These are phyloP conservation scores for Melanotaenia duboulayi DNA, from an alignment of 2,113 vertebrate genomes.

Conservation along the genomic window DNA sequence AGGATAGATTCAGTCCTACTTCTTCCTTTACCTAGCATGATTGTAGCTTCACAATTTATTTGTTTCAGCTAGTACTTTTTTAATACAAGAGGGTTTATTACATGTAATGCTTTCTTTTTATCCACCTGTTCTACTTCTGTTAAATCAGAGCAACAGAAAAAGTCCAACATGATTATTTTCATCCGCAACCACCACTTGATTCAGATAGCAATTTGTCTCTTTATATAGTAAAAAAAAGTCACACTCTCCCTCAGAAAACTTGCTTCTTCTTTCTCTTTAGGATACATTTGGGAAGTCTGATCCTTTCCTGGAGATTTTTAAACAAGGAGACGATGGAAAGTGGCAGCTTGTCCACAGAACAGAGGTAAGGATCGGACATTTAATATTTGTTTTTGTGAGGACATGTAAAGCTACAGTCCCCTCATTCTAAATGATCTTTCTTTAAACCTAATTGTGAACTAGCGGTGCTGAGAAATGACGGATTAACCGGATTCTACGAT, in stretches of 20 bases:
- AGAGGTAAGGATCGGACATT: constrained; percentile 80
- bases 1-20: too few species aligned
- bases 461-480: background rate
- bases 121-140: background rate
- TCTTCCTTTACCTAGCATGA: too few species aligned
- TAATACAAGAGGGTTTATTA: too few species aligned
- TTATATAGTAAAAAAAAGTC: background rate
- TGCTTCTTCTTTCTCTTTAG: constrained; percentile 67
- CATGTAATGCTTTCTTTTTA: background rate
- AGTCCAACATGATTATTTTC: too few species aligned
- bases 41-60: too few species aligned
- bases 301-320: constrained; percentile 92
- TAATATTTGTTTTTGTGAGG: background rate
- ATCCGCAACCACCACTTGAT: too few species aligned
- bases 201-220: background rate
- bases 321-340: constrained; percentile 84
- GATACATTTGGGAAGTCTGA: constrained; percentile 95
- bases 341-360: constrained; percentile 92
- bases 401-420: background rate
- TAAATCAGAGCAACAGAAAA: too few species aligned
- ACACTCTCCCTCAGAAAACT: background rate
- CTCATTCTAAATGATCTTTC: background rate
- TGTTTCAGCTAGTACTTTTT: too few species aligned
- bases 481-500: too few species aligned
- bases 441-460: background rate